Percentiles rank a stretch among this genome's conserved stretches.
These are phyloP conservation scores for Eueremaeus valkanovi DNA, from an alignment of 2,888 invertebrate species.

Conservation along the genomic window DNA sequence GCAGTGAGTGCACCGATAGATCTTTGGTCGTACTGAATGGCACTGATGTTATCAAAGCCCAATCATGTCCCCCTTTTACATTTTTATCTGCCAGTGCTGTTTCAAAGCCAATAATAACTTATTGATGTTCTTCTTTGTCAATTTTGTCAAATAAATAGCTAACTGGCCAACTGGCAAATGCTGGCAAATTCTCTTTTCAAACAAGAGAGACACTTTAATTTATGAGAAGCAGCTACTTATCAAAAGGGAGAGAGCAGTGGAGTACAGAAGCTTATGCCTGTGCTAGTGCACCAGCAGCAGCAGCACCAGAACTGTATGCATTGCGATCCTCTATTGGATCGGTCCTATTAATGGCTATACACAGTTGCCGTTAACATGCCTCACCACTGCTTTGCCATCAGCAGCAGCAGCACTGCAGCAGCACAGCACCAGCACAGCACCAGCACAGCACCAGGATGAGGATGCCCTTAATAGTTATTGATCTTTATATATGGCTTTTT, in stretches of 20 bases:
- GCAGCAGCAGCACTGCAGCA: not conserved
- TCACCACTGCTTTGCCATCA: no score
- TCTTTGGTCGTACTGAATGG: not conserved
- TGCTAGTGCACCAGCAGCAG: not conserved
- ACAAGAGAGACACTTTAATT: constrained; percentile 9
- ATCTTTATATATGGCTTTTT: constrained; percentile 32
- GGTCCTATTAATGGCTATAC: constrained; percentile 26
- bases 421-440: not conserved
- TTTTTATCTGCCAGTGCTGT: not conserved
- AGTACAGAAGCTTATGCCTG: not conserved
- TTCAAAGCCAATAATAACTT: constrained; percentile 24
- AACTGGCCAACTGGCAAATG: not conserved
- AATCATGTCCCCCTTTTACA: not conserved
- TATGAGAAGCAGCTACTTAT: constrained; percentile 26
- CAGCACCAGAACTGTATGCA: not conserved
- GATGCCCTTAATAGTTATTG: constrained; percentile 21
- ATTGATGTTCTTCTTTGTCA: constrained; percentile 12
- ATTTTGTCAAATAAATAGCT: constrained; percentile 34
- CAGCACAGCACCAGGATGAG: constrained; percentile 12
- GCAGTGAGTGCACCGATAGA: not conserved
- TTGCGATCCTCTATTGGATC: no score
- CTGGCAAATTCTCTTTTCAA: constrained; percentile 29
- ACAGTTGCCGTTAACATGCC: not conserved
- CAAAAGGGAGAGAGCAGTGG: not conserved
- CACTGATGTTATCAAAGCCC: not conserved